These are phyloP conservation scores for Hyperoplus immaculatus DNA, from an alignment of 2,797 vertebrate species.

Conservation along the genomic window DNA sequence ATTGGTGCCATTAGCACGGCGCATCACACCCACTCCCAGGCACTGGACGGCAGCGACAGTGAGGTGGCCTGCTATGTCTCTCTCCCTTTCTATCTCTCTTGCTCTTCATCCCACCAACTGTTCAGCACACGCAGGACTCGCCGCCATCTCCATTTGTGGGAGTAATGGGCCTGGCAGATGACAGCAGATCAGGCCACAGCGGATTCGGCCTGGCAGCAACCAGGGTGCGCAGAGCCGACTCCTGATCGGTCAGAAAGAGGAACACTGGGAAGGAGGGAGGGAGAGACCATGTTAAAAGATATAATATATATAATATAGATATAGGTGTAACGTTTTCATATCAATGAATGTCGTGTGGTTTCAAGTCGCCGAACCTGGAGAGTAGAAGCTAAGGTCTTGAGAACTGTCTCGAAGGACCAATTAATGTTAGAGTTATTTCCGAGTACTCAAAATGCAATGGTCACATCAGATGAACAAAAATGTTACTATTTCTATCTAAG, in stretches of 20 bases:
- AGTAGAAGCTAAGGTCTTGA: too few species aligned
- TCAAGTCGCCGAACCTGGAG: too few species aligned
- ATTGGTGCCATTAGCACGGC: constrained; percentile 76
- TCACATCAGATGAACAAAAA: too few species aligned
- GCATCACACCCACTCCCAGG: constrained; percentile 51
- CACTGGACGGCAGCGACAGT: constrained; percentile 38
- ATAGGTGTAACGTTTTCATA: too few species aligned
- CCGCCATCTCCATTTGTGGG: constrained; percentile 73
- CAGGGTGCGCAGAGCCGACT: constrained; percentile 59
- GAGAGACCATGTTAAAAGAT: constrained; percentile 17
- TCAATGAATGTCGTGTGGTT: too few species aligned
- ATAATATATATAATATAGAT: too few species aligned
- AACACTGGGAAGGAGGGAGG: background rate
- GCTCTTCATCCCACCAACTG: constrained; percentile 70
- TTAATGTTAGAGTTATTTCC: too few species aligned
- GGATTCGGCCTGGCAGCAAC: constrained; percentile 54
- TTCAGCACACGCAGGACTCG: constrained; percentile 68
- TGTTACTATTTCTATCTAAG: too few species aligned
- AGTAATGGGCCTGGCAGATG: constrained; percentile 79
- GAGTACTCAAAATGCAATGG: too few species aligned
- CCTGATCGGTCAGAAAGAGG: constrained; percentile 47
- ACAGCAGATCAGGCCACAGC: constrained; percentile 67
- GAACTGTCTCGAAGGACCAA: too few species aligned
- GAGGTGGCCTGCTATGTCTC: constrained; percentile 30
- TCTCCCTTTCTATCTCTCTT: constrained; percentile 21